Conservation (phyloP, 53 echinoderm and acorn worm species). For the Holothuria leucospilota region DNA sequence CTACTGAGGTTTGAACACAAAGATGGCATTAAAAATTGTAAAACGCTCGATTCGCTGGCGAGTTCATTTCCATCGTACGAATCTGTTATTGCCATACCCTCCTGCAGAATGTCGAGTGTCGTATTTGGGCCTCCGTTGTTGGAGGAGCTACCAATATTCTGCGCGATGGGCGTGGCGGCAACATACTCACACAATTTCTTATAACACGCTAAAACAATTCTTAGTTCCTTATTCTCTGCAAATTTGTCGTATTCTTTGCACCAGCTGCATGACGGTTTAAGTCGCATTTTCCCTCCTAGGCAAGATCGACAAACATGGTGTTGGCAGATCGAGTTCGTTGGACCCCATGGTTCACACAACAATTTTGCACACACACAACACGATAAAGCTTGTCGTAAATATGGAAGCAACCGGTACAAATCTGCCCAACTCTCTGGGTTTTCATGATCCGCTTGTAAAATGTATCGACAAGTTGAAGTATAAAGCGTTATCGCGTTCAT, state of each 20-base stretch:
- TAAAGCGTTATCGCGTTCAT: constrained; percentile 99
- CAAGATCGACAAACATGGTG: constrained; percentile 91
- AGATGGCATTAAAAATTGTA: constrained; percentile 75
- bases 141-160: constrained; percentile 67
- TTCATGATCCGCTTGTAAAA: constrained; percentile 89
- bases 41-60: constrained; percentile 46
- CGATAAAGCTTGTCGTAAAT: constrained; percentile 95
- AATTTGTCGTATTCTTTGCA: constrained; percentile 92
- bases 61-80: constrained; percentile 68
- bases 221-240: constrained; percentile 84
- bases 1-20: constrained; percentile 63
- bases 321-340: constrained; percentile 93
- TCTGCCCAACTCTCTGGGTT: constrained; percentile 96
- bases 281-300: constrained; percentile 92
- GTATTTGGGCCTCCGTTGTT: constrained; percentile 89
- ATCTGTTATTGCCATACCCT: constrained; percentile 92
- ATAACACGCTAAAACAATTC: constrained; percentile 92
- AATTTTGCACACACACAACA: constrained; percentile 97
- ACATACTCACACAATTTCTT: constrained; percentile 97
- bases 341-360: constrained; percentile 89
- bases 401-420: constrained; percentile 96
- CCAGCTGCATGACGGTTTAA: constrained; percentile 97
- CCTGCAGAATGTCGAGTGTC: constrained; percentile 81
- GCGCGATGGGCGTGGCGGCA: constrained; percentile 98
- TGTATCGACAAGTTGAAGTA: constrained; percentile 97